Percentiles rank a stretch among this genome's conserved stretches.
phyloP scores from a whole-genome alignment of 1,140 invertebrate species.

The Lepidurus couesii region DNA sequence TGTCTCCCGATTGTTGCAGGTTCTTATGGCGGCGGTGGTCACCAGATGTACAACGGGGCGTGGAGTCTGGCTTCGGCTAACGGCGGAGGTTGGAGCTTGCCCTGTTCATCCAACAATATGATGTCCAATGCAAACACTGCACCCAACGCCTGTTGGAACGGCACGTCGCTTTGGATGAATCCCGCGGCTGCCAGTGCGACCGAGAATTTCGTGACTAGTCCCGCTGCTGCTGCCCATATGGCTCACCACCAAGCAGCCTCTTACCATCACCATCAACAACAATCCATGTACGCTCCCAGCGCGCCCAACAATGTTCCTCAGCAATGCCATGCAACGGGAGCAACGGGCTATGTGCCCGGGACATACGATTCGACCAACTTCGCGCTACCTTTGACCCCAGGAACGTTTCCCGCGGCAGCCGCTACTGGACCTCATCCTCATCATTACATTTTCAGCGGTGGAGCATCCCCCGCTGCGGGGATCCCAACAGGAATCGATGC shows the following conservation, averaged over 20 bases:
- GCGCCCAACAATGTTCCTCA: slow-evolving; percentile 11
- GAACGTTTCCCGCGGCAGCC: background rate
- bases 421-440: slow-evolving; percentile 1
- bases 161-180: slow-evolving; percentile 6
- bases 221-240: background rate
- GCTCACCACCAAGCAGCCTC: slow-evolving; percentile 25
- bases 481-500: slow-evolving; percentile 4
- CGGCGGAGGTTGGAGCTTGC: background rate
- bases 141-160: slow-evolving; percentile 3
- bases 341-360: slow-evolving; percentile 15
- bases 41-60: background rate
- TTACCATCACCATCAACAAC: slow-evolving; percentile 29
- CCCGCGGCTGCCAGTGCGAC: slow-evolving; percentile 2
- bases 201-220: slow-evolving; percentile 25
- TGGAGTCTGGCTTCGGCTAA: background rate
- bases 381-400: slow-evolving; percentile 22
- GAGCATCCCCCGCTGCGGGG: slow-evolving; percentile 22
- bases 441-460: slow-evolving; percentile 27
- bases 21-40: background rate
- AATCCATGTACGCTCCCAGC: background rate
- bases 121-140: background rate
- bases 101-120: background rate
- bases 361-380: slow-evolving; percentile 11
- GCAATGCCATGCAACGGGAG: slow-evolving; percentile 13
- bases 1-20: background rate